Evolutionary conservation across 2,888 invertebrate species (phyloP).

Genomic region (Ormyrus rosae): DNA sequence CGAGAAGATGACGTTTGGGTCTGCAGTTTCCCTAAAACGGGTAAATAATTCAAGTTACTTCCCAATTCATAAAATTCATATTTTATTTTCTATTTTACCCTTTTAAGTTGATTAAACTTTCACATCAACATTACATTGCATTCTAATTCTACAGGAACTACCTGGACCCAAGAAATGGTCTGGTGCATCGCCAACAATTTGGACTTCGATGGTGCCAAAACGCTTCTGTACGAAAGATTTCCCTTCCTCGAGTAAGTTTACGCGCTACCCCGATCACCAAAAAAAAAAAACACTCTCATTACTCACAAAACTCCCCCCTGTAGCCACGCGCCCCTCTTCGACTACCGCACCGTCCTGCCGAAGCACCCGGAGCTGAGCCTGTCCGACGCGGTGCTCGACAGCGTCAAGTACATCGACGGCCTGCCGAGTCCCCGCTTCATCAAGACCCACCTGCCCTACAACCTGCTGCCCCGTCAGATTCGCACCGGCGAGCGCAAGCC

Average conservation of each 20-base stretch:
- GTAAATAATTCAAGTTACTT: slow-evolving; percentile 67
- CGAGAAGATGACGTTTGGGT: slow-evolving; percentile 78
- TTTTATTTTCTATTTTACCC: no score
- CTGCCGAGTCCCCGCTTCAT: slow-evolving; percentile 79
- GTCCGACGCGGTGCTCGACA: slow-evolving; percentile 64
- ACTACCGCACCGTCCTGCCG: slow-evolving; percentile 70
- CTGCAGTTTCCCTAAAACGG: slow-evolving; percentile 79
- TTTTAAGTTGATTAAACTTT: no score
- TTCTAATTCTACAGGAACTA: slow-evolving; percentile 79
- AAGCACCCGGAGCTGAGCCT: slow-evolving; percentile 64
- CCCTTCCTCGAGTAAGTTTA: slow-evolving; percentile 83
- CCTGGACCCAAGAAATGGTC: slow-evolving; percentile 87
- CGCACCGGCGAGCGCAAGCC: slow-evolving; percentile 72
- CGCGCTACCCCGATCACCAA: not conserved
- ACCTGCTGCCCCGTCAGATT: slow-evolving; percentile 78
- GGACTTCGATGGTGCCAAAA: slow-evolving; percentile 79
- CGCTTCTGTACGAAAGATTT: slow-evolving; percentile 79
- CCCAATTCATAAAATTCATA: no score
- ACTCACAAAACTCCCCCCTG: no score
- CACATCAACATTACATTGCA: no score
- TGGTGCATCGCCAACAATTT: slow-evolving; percentile 83
- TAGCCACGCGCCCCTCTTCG: slow-evolving; percentile 70
- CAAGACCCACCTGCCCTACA: slow-evolving; percentile 81
- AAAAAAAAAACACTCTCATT: not conserved
- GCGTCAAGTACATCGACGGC: slow-evolving; percentile 71